phyloP scores from a whole-genome alignment of 2,113 vertebrate species.

The Dasyornis broadbenti region DNA sequence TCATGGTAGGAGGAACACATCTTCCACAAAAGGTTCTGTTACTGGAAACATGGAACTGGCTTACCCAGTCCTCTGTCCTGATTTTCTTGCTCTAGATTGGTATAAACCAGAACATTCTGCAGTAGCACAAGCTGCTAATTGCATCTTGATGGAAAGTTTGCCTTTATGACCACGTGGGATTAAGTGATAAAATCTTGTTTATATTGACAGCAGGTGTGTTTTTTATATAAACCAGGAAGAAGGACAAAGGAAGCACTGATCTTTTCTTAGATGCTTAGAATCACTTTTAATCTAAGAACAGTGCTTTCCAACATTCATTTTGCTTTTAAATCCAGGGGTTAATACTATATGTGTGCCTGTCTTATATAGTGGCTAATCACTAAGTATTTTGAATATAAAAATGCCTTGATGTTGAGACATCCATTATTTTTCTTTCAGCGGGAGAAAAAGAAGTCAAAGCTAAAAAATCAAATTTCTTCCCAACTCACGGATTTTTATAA shows the following conservation, averaged over 20 bases:
- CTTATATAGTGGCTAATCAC: not conserved
- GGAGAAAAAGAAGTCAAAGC: fast-evolving
- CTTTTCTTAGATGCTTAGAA: not conserved
- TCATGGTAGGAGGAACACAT: not conserved
- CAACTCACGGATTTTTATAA: not conserved
- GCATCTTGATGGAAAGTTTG: not conserved
- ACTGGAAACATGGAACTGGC: not conserved
- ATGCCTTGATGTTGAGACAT: not conserved
- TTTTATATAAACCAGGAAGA: not conserved
- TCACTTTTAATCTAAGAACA: not conserved
- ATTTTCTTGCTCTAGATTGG: not conserved
- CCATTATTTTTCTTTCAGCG: not conserved
- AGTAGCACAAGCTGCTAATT: not conserved
- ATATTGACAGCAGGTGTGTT: not conserved
- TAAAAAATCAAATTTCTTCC: not conserved
- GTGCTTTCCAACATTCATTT: not conserved
- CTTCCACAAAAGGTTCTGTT: not conserved
- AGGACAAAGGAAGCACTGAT: not conserved
- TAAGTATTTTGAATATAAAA: not conserved
- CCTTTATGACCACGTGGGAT: not conserved
- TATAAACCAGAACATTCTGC: not conserved
- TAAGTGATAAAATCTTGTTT: not conserved
- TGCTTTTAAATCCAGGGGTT: not conserved
- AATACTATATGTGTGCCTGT: not conserved
- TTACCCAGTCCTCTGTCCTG: not conserved